Evolutionary conservation across 2,113 vertebrate species (phyloP), one percentile per base, ranked within the genome.

Genomic region (Todiramphus chloris): DNA sequence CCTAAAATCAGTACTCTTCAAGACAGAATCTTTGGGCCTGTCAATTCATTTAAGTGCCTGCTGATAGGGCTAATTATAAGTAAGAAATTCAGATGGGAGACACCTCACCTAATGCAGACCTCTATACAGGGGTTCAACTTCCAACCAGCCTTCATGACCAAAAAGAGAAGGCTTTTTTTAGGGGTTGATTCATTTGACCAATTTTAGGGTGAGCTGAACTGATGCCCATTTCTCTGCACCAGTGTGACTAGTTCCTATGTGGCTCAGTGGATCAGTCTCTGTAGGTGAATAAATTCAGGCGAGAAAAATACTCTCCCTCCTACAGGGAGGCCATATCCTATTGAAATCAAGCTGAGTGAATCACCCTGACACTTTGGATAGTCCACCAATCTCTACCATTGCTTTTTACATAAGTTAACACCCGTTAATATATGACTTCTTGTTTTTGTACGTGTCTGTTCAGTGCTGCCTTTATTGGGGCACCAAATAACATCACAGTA

Each of bases 301-400:
- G 56, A 85, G 56, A 82, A 14, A 75, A 53, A 58, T 24, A 10
- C 59, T 80, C 8, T 85, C 37, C 16, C 35, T 69, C 14, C 37
- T 30, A 62, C 60, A 59, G 13, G 10, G 27, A 60, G 70, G 12
- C 13, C 39, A 44, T 11, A 68, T 18, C 21, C 59, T 31, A 67
- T 3, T 56, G 72, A 80, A 69, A 56, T 74, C 33, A 64, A 33
- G 33, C 33, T 44, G 50, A 20, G 13, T 78, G 15, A 78, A 35
- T 60, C n/a, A 74, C 13, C 13, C 51, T 0, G 2, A 0, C 0
- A 18, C 46, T 90, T n/a, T n/a, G 46, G 30, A 15, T 37, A 31
- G 12, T 33, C 58, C 31, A 50, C 28, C 23, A 46, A 19, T 31
- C 64, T 73, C 44, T 77, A 43, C 53, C 41, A n/a, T 3, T 31